These are phyloP conservation scores for Hirtodrosophila histrioides DNA, from an alignment of 2,888 invertebrate genomes.

Conservation along the genomic window DNA sequence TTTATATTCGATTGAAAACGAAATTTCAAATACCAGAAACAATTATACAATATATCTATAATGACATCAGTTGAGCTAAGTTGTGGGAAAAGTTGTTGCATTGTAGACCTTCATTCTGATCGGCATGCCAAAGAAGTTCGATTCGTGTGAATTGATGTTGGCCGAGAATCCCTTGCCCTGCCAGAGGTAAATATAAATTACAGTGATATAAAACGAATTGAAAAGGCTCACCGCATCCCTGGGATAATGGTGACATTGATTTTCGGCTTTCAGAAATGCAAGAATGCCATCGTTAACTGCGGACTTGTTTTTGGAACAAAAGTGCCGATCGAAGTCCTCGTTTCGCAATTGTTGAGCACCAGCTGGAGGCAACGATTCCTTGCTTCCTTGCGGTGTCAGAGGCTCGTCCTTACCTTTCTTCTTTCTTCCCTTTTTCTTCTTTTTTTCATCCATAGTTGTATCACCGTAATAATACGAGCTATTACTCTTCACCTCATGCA, in stretches of 20 bases:
- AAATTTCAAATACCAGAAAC: background rate
- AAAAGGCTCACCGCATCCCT: slow-evolving; percentile 31
- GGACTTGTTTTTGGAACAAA: slow-evolving; percentile 38
- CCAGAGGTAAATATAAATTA: background rate
- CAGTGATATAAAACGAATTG: no score
- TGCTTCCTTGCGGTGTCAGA: background rate
- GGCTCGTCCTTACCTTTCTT: no score
- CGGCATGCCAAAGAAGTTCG: slow-evolving; percentile 51
- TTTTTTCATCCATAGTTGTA: background rate
- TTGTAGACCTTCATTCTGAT: slow-evolving; percentile 52
- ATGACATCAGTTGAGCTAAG: no score
- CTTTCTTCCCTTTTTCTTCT: background rate
- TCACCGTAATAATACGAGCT: background rate
- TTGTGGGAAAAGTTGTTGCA: slow-evolving; percentile 50
- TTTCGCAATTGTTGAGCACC: background rate
- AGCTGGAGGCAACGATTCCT: background rate
- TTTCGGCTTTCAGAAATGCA: slow-evolving; percentile 58
- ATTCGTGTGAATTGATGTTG: slow-evolving; percentile 43
- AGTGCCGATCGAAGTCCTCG: slow-evolving; percentile 53
- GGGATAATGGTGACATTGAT: background rate
- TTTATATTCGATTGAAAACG: background rate
- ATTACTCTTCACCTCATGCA: background rate
- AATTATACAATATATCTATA: background rate
- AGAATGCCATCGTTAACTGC: slow-evolving; percentile 65
- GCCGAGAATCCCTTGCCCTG: slow-evolving; percentile 40